Evolutionary conservation across 2,888 invertebrate genomes (phyloP).

Genomic region (Ephialtes manifestator): DNA sequence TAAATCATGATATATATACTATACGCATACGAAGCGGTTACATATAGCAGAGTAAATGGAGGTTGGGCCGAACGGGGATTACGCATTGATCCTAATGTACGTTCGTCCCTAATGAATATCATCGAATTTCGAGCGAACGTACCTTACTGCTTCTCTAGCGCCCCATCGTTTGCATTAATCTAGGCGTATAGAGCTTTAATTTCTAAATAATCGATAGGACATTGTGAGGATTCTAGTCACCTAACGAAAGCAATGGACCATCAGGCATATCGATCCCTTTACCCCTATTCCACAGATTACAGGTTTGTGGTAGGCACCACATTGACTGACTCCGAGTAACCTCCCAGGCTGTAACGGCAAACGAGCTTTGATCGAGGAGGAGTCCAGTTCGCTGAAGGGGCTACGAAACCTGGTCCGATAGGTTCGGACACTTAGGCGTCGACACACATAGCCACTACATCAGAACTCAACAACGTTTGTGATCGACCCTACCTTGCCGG

Average conservation of each 20-base stretch:
- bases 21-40: neutral
- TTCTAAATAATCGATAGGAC: slow-evolving; percentile 29
- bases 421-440: neutral
- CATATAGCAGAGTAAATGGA: slow-evolving; percentile 43
- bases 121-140: slow-evolving; percentile 42
- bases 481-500: neutral
- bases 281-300: neutral
- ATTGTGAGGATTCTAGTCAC: neutral
- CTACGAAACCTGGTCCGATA: neutral
- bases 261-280: slow-evolving; percentile 8
- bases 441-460: slow-evolving; percentile 14
- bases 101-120: slow-evolving; percentile 68
- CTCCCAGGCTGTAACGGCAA: slow-evolving; percentile 5
- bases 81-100: slow-evolving; percentile 64
- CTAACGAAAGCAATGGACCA: slow-evolving; percentile 19
- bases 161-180: slow-evolving; percentile 9
- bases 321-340: slow-evolving; percentile 20
- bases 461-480: slow-evolving; percentile 24
- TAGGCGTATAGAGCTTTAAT: slow-evolving; percentile 19
- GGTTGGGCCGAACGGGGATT: slow-evolving; percentile 70
- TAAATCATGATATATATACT: slow-evolving; percentile 52
- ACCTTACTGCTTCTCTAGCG: neutral
- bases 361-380: neutral
- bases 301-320: neutral
- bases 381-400: neutral